Base-by-base conservation (phyloP, 2,888 invertebrate species). In the Lissonota sp. region DNA sequence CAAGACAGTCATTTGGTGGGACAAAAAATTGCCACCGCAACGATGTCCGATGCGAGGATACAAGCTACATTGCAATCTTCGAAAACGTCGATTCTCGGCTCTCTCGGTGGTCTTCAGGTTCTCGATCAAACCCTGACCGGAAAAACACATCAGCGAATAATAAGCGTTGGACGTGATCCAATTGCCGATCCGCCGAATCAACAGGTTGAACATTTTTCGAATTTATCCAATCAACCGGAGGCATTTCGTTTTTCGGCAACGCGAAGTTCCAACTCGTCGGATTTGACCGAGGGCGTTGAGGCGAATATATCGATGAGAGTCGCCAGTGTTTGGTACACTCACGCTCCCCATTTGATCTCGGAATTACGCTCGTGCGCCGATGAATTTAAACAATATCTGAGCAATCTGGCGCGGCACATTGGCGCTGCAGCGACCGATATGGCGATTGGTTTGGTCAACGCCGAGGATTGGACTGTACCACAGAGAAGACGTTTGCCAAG, bases 381-480 rank as follows among this genome's bases (percentile, higher is more conserved):
- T 10, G 97, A 98, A 93, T 98, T 98, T 93, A 97, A 97, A 91
- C 97, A 97, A 91, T 98, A 98, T 93, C 93, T 97, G 86, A 95
- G 96, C 72, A 96, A 97, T 91, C 94, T 98, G 84, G 97, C 98
- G 10, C 94, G 96, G 71, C 97, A 98, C 67, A 96, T 99, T 86
- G 96, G 96, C 85, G 96, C 96, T 72, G 98, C 98, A 71, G 99
- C 99, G 46, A 97, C 98, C 0, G 98, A 98, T 93, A 97, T 99
- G 95, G 99, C 99, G 37, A 95, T 97, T 80, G 98, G 97, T 0
- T 94, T 99, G 77, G 97, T 97, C 3, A 96, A 97, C 85, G 95
- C 96, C 37, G 95, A 95, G 0, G 92, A 92, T 53, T 91, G 92
- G 92, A 80, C 89, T 3, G 87, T 93, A 8, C 94, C 93, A 86